These are phyloP conservation scores for Spodoptera picta DNA, from an alignment of 2,888 invertebrate species.

Conservation along the genomic window DNA sequence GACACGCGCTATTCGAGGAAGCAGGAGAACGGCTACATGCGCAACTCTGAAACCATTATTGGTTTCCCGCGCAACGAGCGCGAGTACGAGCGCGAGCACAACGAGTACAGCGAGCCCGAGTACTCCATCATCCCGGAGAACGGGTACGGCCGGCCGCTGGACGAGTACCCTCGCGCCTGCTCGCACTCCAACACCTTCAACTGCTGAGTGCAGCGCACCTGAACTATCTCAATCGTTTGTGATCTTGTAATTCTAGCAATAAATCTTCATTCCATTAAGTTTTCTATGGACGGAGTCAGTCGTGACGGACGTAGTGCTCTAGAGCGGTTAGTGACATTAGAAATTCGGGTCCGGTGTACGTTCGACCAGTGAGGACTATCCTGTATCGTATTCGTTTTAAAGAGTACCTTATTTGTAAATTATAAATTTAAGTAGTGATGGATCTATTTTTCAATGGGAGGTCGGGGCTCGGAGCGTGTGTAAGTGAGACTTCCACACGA, in stretches of 20 bases:
- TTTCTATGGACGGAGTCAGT: conserved; percentile 77
- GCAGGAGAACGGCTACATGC: conserved; percentile 86
- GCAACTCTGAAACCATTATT: conserved; percentile 82
- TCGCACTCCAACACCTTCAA: conserved; percentile 86
- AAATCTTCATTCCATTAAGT: conserved; percentile 88
- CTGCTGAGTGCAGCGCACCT: conserved; percentile 77
- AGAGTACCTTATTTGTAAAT: conserved; percentile 88
- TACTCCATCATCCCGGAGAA: conserved; percentile 86
- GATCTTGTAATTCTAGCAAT: conserved; percentile 89
- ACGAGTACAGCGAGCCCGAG: conserved; percentile 85
- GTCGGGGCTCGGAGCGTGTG: conserved; percentile 68
- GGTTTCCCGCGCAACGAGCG: conserved; percentile 80
- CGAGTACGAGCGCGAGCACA: conserved; percentile 71
- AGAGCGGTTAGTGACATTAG: conserved; percentile 85
- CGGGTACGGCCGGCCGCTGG: conserved; percentile 71
- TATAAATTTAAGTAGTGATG: conserved; percentile 87
- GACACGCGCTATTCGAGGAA: conserved; percentile 85
- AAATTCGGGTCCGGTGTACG: conserved; percentile 67
- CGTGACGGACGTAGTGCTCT: conserved; percentile 84
- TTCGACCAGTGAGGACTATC: conserved; percentile 72
- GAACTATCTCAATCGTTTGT: conserved; percentile 81
- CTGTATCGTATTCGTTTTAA: conserved; percentile 81
- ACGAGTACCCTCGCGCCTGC: conserved; percentile 82
- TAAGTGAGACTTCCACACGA: conserved; percentile 85
- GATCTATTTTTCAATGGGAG: conserved; percentile 86